A percentile compares a stretch with the other conserved stretches of the same genome.
phyloP scores from a whole-genome alignment of 2,113 vertebrate species.

The Cyphomyrus plagiostoma region DNA sequence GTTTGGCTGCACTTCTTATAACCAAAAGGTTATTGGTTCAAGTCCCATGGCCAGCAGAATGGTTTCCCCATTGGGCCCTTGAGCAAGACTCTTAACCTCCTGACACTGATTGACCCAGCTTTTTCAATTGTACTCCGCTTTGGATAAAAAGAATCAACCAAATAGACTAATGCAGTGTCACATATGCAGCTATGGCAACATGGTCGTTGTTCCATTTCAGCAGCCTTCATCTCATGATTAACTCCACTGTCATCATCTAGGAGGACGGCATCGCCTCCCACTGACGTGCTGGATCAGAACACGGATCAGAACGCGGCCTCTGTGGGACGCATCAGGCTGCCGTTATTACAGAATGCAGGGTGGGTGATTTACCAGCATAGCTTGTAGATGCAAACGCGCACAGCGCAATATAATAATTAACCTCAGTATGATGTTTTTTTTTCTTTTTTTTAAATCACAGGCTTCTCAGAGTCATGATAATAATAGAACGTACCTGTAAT shows the following conservation, averaged over 20 bases:
- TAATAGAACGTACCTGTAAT: not conserved
- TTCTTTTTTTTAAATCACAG: not conserved
- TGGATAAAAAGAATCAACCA: not conserved
- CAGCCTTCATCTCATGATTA: not conserved
- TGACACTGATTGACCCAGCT: not conserved
- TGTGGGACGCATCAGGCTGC: not conserved
- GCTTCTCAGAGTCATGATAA: slow-evolving; percentile 34
- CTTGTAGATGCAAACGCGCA: not conserved
- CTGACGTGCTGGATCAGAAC: not conserved
- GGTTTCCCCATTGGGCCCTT: not conserved
- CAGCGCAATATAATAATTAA: not conserved
- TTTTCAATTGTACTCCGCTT: not conserved
- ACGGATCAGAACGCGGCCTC: not conserved
- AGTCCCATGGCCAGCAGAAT: not conserved
- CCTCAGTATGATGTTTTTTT: not conserved
- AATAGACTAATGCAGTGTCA: not conserved
- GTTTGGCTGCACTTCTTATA: not conserved
- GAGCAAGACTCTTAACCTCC: not conserved
- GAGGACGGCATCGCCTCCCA: not conserved
- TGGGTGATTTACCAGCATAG: not conserved
- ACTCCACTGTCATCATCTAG: not conserved
- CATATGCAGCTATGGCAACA: not conserved
- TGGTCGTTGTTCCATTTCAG: not conserved
- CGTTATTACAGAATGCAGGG: not conserved
- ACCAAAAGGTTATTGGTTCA: not conserved